Evolutionary conservation across 2,113 vertebrate genomes (phyloP).

Genomic region (Pholis gunnellus): DNA sequence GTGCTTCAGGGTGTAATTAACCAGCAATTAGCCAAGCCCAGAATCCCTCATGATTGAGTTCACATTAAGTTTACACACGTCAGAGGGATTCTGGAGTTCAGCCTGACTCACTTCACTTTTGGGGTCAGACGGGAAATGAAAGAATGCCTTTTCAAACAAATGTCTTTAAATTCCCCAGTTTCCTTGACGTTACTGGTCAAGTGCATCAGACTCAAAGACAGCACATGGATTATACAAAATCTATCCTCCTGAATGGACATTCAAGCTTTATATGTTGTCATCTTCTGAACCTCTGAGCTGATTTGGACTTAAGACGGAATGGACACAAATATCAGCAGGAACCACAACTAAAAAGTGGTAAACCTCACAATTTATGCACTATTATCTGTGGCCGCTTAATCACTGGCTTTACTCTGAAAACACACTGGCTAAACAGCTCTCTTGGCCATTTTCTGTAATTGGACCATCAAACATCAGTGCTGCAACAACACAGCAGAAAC

Average conservation of each 20-base stretch:
- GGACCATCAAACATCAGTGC: conserved; percentile 43
- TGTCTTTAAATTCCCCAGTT: conserved; percentile 36
- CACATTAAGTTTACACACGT: conserved; percentile 42
- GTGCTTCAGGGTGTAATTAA: conserved; percentile 65
- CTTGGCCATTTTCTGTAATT: conserved; percentile 60
- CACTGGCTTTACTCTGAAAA: conserved; percentile 45
- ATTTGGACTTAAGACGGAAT: conserved; percentile 27
- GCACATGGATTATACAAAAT: conserved; percentile 37
- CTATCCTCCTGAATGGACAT: conserved; percentile 30
- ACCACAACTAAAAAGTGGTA: background rate
- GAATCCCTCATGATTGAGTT: conserved; percentile 55
- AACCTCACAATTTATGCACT: conserved; percentile 17
- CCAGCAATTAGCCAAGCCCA: conserved; percentile 59
- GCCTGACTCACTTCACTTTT: conserved; percentile 8
- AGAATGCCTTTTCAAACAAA: conserved; percentile 38
- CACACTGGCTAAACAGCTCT: conserved; percentile 42
- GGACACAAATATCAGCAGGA: conserved; percentile 42
- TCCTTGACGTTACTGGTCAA: conserved; percentile 24
- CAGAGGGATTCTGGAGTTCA: conserved; percentile 65
- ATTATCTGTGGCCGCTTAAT: conserved; percentile 37
- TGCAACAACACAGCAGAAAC: conserved; percentile 43
- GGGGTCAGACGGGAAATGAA: conserved; percentile 36
- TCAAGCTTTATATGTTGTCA: conserved; percentile 15
- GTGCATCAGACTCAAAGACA: conserved; percentile 20
- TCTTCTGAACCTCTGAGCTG: conserved; percentile 41